Evolutionary conservation across 2,797 vertebrate species (phyloP).

Genomic region (Diceros bicornis): DNA sequence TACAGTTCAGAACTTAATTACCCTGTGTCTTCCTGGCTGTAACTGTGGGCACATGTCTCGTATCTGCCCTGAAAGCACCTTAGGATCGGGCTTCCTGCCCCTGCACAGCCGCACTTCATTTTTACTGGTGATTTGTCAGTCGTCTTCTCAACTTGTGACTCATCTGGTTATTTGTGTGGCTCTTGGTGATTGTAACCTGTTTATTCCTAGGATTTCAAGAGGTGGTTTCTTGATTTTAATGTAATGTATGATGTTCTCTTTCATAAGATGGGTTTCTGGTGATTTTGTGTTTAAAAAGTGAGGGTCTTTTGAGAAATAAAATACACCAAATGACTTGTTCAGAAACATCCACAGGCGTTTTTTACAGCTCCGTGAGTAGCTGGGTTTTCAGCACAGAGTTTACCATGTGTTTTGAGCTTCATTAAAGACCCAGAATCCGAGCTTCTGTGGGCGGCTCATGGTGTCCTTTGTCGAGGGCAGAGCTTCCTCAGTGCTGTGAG

Average conservation of each 20-base stretch:
- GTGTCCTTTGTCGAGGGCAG: accelerated
- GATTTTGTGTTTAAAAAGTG: neutral
- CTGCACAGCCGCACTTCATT: neutral
- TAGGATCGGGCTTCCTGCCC: neutral
- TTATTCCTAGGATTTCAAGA: neutral
- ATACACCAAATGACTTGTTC: neutral
- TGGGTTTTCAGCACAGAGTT: neutral
- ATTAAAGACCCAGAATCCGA: accelerated
- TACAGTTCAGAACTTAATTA: neutral
- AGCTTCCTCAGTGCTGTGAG: neutral
- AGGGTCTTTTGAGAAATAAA: neutral
- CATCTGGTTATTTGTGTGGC: neutral
- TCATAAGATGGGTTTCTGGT: neutral
- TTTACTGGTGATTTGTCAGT: neutral
- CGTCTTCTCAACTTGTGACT: neutral
- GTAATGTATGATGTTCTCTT: neutral
- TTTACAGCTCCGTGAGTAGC: neutral
- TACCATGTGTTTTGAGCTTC: neutral
- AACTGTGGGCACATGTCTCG: too few relatives aligned
- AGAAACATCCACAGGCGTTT: neutral
- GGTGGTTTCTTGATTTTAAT: neutral
- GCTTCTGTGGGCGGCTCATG: accelerated
- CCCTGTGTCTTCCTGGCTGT: neutral
- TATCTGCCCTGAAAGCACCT: neutral
- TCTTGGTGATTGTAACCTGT: too few relatives aligned